Conservation (phyloP, 2,888 invertebrate genomes). For the Auanema freiburgensis region DNA sequence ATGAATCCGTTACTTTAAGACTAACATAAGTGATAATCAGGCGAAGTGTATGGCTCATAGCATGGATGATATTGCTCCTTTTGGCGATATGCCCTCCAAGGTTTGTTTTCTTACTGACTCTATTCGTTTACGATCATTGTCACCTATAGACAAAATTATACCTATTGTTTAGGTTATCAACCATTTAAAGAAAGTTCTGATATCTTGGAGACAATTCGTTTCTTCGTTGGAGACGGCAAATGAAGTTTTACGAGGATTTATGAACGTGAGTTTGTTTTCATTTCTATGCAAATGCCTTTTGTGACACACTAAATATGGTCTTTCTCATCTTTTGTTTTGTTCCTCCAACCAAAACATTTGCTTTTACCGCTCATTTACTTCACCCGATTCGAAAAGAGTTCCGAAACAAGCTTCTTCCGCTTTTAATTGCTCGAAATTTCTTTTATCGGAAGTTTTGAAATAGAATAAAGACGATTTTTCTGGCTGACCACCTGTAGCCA, state of each 20-base stretch:
- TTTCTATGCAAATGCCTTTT: too few relatives aligned
- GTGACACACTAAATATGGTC: too few relatives aligned
- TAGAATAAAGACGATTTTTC: too few relatives aligned
- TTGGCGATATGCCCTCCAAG: conserved; percentile 90
- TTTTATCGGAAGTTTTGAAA: too few relatives aligned
- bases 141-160: background rate
- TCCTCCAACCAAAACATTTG: too few relatives aligned
- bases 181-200: conserved; percentile 87
- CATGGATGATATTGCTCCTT: conserved; percentile 90
- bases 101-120: conserved; percentile 65
- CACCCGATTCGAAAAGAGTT: too few relatives aligned
- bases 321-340: too few relatives aligned
- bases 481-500: too few relatives aligned
- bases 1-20: conserved; percentile 13
- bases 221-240: conserved; percentile 83
- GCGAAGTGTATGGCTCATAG: conserved; percentile 84
- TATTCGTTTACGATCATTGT: too few relatives aligned
- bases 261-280: conserved; percentile 20
- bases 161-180: conserved; percentile 68
- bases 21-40: conserved; percentile 69
- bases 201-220: conserved; percentile 89
- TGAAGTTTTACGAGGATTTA: conserved; percentile 72
- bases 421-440: too few relatives aligned
- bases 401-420: too few relatives aligned
- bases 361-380: too few relatives aligned